These are phyloP conservation scores for Salvelinus namaycush DNA, from an alignment of 2,113 vertebrate genomes.

Conservation along the genomic window DNA sequence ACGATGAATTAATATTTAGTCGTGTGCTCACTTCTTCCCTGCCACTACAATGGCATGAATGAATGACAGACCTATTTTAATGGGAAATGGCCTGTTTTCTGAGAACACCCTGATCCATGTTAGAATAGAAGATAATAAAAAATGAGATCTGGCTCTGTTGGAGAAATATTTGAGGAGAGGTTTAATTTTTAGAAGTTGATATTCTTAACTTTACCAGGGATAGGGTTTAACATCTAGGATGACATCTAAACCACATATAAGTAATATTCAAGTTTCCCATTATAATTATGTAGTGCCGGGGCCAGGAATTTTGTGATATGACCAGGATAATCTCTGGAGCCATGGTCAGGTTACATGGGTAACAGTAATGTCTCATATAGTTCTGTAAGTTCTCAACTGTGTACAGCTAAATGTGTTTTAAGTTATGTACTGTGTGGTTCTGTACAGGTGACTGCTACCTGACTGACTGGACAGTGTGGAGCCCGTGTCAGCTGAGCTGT, in stretches of 20 bases:
- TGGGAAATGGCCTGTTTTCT: not conserved
- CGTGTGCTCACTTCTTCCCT: slow-evolving; percentile 14
- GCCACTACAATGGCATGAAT: slow-evolving; percentile 8
- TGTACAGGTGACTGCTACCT: slow-evolving; percentile 92
- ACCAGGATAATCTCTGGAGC: too few relatives aligned
- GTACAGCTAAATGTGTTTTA: not conserved
- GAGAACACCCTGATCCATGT: slow-evolving; percentile 11
- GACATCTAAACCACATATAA: too few relatives aligned
- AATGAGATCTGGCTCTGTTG: slow-evolving; percentile 4
- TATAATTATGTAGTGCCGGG: too few relatives aligned
- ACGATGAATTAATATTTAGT: slow-evolving; percentile 40
- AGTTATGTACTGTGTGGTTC: slow-evolving; percentile 3
- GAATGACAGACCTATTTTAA: slow-evolving; percentile 35
- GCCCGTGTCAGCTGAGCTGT: slow-evolving; percentile 90
- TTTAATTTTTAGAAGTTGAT: not conserved
- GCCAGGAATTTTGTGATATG: too few relatives aligned
- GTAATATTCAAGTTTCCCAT: too few relatives aligned
- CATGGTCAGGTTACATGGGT: too few relatives aligned
- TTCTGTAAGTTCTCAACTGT: not conserved
- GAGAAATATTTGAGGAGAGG: not conserved
- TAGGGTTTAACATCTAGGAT: not conserved
- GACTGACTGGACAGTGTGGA: slow-evolving; percentile 95
- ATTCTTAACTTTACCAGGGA: slow-evolving; percentile 11
- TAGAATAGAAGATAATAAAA: slow-evolving; percentile 10
- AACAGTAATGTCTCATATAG: not conserved